Evolutionary conservation across 2,888 invertebrate genomes (phyloP), one percentile per base, ranked within the genome.

Genomic region (Neoascia interrupta): DNA sequence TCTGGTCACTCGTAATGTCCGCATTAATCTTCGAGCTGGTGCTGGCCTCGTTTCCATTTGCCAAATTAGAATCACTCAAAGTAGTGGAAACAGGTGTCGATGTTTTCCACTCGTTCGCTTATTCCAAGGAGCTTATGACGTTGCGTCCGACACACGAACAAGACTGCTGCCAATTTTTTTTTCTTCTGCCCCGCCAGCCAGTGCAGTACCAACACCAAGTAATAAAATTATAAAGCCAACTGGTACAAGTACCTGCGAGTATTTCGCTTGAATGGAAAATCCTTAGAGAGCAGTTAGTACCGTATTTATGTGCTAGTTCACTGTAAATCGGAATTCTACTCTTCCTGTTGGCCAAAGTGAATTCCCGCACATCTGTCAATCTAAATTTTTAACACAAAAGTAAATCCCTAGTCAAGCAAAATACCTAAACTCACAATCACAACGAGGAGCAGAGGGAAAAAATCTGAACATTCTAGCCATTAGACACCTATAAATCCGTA

Each of bases 331-430:
- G 37, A 49, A 39, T 49, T 36, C 21, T 1, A 43, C 45, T 11
- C 28, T n/a, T 41, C 26, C n/a, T 31, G 11, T 13, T 6, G 11
- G 19, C 10, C n/a, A 19, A 28, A 45, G 18, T n/a, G 23, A 68
- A 74, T 54, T 43, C 69, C n/a, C 15, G 19, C 36, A 43, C 61
- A 56, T 58, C 34, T 60, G 58, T 60, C 60, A 74, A 66, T 66
- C 60, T 53, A 73, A 60, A 60, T 58, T 28, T 36, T 13, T 39
- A 8, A 41, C 34, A n/a, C n/a, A n/a, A n/a, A n/a, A n/a, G n/a
- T n/a, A 34, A 51, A 21, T 31, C 21, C 26, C 15, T 10, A 34
- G 51, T 26, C 37, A n/a, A 56, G 10, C 5, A 23, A 13, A 28
- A 47, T 47, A 21, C 28, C 31, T n/a, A n/a, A n/a, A n/a, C n/a